These are phyloP conservation scores for Antheraea yamamai DNA, from an alignment of 2,888 invertebrate species.

Conservation along the genomic window DNA sequence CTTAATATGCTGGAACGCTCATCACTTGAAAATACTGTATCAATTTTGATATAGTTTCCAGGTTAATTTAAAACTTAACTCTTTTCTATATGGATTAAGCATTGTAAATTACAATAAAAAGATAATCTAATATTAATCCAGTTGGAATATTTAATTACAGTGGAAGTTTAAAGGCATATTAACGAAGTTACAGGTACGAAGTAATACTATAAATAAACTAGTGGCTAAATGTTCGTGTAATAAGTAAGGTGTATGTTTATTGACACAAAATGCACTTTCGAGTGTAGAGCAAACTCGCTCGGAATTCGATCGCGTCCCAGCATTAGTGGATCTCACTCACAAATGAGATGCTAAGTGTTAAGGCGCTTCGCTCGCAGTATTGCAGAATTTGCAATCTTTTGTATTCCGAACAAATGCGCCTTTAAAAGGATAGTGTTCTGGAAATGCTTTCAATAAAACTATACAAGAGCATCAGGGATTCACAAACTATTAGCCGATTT, in stretches of 20 bases:
- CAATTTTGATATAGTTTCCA: neutral
- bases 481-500: neutral
- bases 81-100: too few relatives aligned
- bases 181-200: too few relatives aligned
- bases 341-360: conserved; percentile 8
- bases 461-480: neutral
- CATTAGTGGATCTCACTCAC: conserved; percentile 5
- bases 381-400: conserved; percentile 9
- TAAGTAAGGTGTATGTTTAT: neutral
- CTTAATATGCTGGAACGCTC: neutral
- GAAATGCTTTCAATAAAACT: neutral
- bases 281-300: neutral
- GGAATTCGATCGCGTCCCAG: neutral
- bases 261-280: neutral
- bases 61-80: neutral
- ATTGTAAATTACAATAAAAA: too few relatives aligned
- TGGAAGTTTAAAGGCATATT: too few relatives aligned
- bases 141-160: too few relatives aligned
- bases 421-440: neutral
- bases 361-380: neutral
- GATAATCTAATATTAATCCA: too few relatives aligned
- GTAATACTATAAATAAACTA: neutral
- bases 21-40: neutral
- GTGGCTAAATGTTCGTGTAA: neutral
- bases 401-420: neutral